Base-by-base conservation (phyloP, 2,888 invertebrate species). In the Tetranychus truncatus region DNA sequence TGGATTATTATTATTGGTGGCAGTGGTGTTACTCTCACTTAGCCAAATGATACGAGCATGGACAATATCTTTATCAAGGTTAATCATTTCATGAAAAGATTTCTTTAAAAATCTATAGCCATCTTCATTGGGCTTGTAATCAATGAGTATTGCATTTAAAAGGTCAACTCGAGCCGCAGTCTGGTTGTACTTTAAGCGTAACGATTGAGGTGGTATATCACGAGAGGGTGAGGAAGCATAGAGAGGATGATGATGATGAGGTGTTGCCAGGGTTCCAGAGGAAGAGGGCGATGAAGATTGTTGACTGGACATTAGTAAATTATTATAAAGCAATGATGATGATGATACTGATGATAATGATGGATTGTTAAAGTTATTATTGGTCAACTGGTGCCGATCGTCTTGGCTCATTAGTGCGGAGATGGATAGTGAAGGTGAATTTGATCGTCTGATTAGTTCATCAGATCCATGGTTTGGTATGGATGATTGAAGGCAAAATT, bases 61-160 rank as follows among this genome's bases (percentile, higher is more conserved):
- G 55, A 73, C 71, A 46, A 77, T 77, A n/a, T 74, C 74, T 6
- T n/a, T 18, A 18, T 77, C 77, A 66, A 75, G 71, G 9, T 8
- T 45, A 18, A 73, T 66, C 24, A 75, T 71, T 8, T 72, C 67
- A 44, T 45, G 15, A 15, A 77, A 72, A 4, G 77, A 71, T 18
- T 74, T 71, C 21, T 69, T 65, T 45, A 77, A 44, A 20, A 77
- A 45, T 24, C 66, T 65, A 24, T 21, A 77, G 67, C 73, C 72
- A 71, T 79, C 78, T 11, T 74, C 74, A n/a, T 75, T 74, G 3
- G 79, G 75, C 24, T 75, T 74, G 67, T 78, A 78, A 11, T 76
- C 76, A 45, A 75, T 76, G 18, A 91, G 84, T 77, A 91, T 85
- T 78, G 87, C 87, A 71, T 91, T 90, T 6, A 90, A 88, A 79